These are phyloP conservation scores for Amphibalanus amphitrite DNA, from an alignment of 1,140 invertebrate genomes.

Conservation along the genomic window DNA sequence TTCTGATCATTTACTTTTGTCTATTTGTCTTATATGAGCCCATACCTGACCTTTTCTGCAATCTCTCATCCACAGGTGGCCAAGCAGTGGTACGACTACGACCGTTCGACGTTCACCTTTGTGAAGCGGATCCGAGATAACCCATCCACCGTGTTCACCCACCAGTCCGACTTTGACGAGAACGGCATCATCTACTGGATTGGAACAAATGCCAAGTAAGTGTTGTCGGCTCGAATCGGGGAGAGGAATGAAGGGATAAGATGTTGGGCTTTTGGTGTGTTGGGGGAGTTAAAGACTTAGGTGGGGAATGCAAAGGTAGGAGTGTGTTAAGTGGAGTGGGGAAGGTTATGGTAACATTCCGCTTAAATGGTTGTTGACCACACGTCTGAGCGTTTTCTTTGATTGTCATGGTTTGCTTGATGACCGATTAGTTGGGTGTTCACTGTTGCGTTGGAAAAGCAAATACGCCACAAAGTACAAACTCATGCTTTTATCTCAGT, in stretches of 20 bases:
- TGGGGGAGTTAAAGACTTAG: neutral
- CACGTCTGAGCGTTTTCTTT: too few species aligned
- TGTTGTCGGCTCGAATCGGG: conserved; percentile 5
- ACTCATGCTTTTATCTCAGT: too few species aligned
- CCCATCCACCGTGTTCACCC: conserved; percentile 43
- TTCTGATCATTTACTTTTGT: too few species aligned
- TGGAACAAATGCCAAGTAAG: conserved; percentile 79
- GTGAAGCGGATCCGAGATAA: conserved; percentile 69
- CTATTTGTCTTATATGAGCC: too few species aligned
- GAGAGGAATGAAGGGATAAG: neutral
- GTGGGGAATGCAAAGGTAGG: neutral
- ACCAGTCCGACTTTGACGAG: conserved; percentile 91
- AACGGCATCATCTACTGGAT: conserved; percentile 94
- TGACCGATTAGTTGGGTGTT: too few species aligned
- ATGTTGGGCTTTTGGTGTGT: neutral
- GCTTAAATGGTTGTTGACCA: too few species aligned
- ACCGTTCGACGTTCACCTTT: conserved; percentile 70
- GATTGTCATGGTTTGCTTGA: conserved; percentile 2
- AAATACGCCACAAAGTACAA: too few species aligned
- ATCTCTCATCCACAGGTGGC: conserved; percentile 28
- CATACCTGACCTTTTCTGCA: too few species aligned
- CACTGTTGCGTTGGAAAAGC: too few species aligned
- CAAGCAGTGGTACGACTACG: conserved; percentile 58
- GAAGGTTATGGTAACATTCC: too few species aligned
- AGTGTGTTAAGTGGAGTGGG: neutral